Percentiles rank a stretch among this genome's conserved stretches.
These are phyloP conservation scores for Mus spretus DNA, from an alignment of 2,797 vertebrate species.

Conservation along the genomic window DNA sequence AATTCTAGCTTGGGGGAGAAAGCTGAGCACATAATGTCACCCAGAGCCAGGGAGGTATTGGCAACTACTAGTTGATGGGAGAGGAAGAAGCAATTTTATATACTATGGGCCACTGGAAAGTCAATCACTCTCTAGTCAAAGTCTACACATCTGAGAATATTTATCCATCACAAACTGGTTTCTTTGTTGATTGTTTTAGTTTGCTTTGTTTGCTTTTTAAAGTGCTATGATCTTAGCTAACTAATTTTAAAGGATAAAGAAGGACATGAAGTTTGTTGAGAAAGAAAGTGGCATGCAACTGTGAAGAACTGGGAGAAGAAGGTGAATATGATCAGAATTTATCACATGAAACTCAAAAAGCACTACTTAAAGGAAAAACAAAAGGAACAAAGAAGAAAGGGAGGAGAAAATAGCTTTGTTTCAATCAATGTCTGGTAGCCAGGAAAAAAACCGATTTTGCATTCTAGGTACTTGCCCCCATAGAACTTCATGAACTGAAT, in stretches of 20 bases:
- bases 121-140: not conserved
- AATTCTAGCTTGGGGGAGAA: not conserved
- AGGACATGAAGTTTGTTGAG: too few species aligned
- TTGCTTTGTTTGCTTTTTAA: not conserved
- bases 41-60: not conserved
- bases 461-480: not conserved
- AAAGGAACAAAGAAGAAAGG: not conserved
- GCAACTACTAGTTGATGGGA: not conserved
- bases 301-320: not conserved
- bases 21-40: not conserved
- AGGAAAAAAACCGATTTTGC: not conserved
- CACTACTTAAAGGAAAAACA: not conserved
- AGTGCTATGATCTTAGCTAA: not conserved
- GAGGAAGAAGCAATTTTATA: not conserved
- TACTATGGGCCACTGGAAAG: not conserved
- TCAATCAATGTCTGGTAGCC: not conserved
- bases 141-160: not conserved
- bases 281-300: not conserved
- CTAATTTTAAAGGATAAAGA: not conserved
- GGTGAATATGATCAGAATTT: not conserved
- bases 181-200: not conserved
- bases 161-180: not conserved
- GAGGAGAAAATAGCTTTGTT: not conserved
- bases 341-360: not conserved
- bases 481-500: not conserved